phyloP scores from a whole-genome alignment of 2,888 invertebrate genomes.

The Perizoma flavofasciatum region DNA sequence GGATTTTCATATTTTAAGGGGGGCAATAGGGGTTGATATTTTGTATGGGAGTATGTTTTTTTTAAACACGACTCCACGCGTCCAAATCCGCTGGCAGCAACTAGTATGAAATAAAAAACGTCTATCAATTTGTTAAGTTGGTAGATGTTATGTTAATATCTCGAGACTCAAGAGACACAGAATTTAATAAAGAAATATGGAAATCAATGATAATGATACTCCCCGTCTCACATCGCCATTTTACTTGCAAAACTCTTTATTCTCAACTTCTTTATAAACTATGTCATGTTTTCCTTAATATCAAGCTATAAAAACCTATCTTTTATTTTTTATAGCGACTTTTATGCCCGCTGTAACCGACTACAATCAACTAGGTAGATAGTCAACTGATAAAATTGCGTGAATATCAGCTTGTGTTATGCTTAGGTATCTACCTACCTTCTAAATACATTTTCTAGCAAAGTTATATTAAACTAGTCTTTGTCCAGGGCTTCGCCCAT shows the following conservation, averaged over 20 bases:
- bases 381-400: constrained; percentile 19
- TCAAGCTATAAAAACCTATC: constrained; percentile 41
- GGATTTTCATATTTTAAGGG: too few species aligned
- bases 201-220: constrained; percentile 36
- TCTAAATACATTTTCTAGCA: too few species aligned
- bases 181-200: constrained; percentile 28
- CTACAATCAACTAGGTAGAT: constrained; percentile 34
- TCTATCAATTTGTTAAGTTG: neutral
- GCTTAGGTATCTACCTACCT: too few species aligned
- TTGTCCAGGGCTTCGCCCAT: too few species aligned
- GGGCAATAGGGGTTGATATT: too few species aligned
- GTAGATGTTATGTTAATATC: constrained; percentile 13
- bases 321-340: constrained; percentile 41
- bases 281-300: constrained; percentile 34
- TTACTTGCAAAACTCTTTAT: constrained; percentile 40
- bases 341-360: constrained; percentile 39
- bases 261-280: constrained; percentile 34
- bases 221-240: constrained; percentile 32
- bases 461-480: too few species aligned
- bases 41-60: too few species aligned
- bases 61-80: too few species aligned
- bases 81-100: too few species aligned
- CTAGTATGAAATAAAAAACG: too few species aligned
- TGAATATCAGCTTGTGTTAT: constrained; percentile 16
- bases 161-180: constrained; percentile 11